Percentiles rank a stretch among this genome's conserved stretches.
Conservation (phyloP, 2,888 invertebrate species). For the Macropis europaea region DNA sequence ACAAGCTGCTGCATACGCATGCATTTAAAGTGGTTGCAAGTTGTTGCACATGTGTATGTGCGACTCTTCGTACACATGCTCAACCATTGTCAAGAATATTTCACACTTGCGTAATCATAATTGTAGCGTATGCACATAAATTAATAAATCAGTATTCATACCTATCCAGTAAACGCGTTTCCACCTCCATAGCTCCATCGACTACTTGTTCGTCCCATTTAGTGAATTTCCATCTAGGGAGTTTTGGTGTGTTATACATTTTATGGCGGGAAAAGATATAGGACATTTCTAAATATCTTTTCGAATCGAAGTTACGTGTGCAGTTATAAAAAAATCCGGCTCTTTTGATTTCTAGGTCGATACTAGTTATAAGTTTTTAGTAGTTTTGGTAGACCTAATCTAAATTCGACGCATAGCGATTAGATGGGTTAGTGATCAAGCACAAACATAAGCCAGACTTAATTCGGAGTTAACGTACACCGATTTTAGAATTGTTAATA, state of each 20-base stretch:
- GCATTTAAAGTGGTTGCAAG: background rate
- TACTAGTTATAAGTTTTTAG: too few species aligned
- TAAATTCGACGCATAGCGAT: too few species aligned
- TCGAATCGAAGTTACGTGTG: too few species aligned
- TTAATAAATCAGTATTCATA: conserved; percentile 19
- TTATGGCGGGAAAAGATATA: too few species aligned
- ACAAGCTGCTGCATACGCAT: background rate
- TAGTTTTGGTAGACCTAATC: too few species aligned
- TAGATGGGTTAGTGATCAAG: too few species aligned
- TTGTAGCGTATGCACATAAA: background rate
- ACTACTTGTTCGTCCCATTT: background rate
- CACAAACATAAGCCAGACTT: too few species aligned
- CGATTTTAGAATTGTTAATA: too few species aligned
- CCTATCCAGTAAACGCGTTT: background rate
- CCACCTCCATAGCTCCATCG: background rate
- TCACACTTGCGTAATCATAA: conserved; percentile 29
- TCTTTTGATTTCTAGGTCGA: too few species aligned
- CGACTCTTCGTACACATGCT: background rate
- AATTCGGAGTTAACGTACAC: too few species aligned
- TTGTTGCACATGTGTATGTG: background rate
- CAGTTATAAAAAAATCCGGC: too few species aligned
- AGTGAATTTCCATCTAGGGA: conserved; percentile 2
- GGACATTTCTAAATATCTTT: background rate
- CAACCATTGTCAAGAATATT: background rate
- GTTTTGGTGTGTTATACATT: background rate